Base-by-base conservation (phyloP, 2,888 invertebrate species). In the Aromia moschata region DNA sequence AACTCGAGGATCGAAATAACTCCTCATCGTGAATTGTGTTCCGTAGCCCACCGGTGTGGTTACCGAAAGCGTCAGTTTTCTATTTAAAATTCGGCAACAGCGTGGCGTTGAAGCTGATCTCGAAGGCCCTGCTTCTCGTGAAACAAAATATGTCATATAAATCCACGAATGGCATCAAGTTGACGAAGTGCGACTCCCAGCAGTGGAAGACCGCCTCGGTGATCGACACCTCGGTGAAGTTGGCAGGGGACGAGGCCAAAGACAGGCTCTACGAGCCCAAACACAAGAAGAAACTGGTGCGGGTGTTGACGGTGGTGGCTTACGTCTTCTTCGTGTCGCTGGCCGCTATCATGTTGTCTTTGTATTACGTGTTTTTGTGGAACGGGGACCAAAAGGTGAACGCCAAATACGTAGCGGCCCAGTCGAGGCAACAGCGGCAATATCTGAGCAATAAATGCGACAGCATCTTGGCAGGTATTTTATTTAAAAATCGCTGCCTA, bases 361-460 rank as follows among this genome's bases (percentile, higher is more conserved):
- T 95, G 49, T 97, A 96, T 84, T 97, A 97, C 84, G 91, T 94
- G 73, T 92, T 96, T 83, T 87, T 96, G 79, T 96, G 96, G 96
- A 91, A 94, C 81, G 94, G 95, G 14, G 88, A 86, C 76, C 75
- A 74, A 56, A 78, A 72, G 57, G 70, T 64, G n/a, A 49, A 64
- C 9, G 64, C 69, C n/a, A 72, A 62, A 59, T 70, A 70, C 30
- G 62, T 64, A 33, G 58, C 44, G 9, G 53, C 60, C 18, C 45
- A 60, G 15, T 51, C 58, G 2, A 43, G 20, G 16, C 61, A 62
- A 11, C 60, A 60, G 37, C 40, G 33, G 12, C 58, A 60, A 36
- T 64, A 62, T 37, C 55, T 41, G 7, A 45, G 31, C 51, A 59
- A 49, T 38, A 69, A 70, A 52, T 74, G 73, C 37, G 69, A 74